Conservation (phyloP, 2,888 invertebrate genomes). For the Eupithecia vulgata region DNA sequence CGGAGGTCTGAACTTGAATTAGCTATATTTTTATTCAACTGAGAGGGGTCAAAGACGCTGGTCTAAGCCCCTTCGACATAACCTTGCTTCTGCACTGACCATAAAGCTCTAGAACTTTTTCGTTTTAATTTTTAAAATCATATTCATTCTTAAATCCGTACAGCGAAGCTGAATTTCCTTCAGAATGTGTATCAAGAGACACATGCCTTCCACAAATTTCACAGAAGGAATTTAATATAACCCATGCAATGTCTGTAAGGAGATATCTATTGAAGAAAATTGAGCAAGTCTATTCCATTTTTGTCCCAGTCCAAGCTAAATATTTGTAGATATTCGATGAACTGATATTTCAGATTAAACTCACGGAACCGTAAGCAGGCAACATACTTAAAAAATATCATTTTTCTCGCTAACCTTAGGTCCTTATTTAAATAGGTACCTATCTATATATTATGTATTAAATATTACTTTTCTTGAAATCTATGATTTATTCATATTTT, state of each 20-base stretch:
- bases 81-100: neutral
- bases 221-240: slow-evolving; percentile 33
- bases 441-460: no score
- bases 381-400: neutral
- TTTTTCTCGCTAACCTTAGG: neutral
- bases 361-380: neutral
- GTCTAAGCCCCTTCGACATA: neutral
- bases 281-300: slow-evolving; percentile 26
- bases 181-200: slow-evolving; percentile 9
- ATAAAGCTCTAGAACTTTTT: neutral
- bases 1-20: neutral
- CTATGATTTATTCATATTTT: neutral
- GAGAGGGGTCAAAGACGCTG: neutral
- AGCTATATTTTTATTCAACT: neutral
- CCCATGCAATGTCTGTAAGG: slow-evolving; percentile 28
- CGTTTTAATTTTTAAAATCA: neutral
- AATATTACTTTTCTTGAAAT: neutral
- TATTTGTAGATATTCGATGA: slow-evolving; percentile 4
- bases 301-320: slow-evolving; percentile 15
- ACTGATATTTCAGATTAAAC: neutral
- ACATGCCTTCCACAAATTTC: neutral
- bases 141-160: neutral
- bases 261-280: slow-evolving; percentile 33
- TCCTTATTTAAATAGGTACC: no score
- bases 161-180: slow-evolving; percentile 9